phyloP scores from a whole-genome alignment of 2,113 vertebrate species.

The Thunnus thynnus region DNA sequence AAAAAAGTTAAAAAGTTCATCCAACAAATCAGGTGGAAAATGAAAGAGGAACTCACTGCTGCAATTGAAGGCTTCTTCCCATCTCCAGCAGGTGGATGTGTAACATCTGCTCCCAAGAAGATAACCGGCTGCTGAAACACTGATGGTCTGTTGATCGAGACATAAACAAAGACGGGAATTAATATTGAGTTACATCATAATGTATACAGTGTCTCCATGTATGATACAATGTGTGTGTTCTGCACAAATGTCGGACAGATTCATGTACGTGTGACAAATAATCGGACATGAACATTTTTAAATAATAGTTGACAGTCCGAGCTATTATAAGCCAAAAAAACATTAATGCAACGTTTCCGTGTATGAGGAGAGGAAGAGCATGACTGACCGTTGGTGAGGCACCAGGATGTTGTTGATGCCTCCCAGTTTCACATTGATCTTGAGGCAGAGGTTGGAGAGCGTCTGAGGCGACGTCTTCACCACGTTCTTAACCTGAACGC shows the following conservation, averaged over 20 bases:
- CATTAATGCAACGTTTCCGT: no score
- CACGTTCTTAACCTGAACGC: slow-evolving; percentile 99
- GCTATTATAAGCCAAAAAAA: background rate
- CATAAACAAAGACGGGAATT: background rate
- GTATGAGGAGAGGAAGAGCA: background rate
- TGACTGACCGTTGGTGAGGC: slow-evolving; percentile 94
- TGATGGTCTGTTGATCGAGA: slow-evolving; percentile 88
- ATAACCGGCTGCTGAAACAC: slow-evolving; percentile 99
- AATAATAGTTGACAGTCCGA: no score
- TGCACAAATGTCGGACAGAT: background rate
- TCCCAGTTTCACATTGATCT: slow-evolving; percentile 99
- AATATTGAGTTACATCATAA: background rate
- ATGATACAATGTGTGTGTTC: background rate
- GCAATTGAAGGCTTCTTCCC: slow-evolving; percentile 99
- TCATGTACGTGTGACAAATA: background rate
- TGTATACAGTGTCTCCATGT: background rate
- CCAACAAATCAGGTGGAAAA: background rate
- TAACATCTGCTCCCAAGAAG: slow-evolving; percentile 99
- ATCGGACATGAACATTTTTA: background rate
- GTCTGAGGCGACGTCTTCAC: slow-evolving; percentile 99
- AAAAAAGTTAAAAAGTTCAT: background rate
- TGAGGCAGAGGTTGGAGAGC: slow-evolving; percentile 99
- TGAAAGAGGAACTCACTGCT: slow-evolving; percentile 88
- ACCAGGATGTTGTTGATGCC: slow-evolving; percentile 99
- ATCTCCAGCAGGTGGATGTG: slow-evolving; percentile 97